Conservation (phyloP, 2,113 vertebrate genomes). For the Coryphaenoides rupestris region DNA sequence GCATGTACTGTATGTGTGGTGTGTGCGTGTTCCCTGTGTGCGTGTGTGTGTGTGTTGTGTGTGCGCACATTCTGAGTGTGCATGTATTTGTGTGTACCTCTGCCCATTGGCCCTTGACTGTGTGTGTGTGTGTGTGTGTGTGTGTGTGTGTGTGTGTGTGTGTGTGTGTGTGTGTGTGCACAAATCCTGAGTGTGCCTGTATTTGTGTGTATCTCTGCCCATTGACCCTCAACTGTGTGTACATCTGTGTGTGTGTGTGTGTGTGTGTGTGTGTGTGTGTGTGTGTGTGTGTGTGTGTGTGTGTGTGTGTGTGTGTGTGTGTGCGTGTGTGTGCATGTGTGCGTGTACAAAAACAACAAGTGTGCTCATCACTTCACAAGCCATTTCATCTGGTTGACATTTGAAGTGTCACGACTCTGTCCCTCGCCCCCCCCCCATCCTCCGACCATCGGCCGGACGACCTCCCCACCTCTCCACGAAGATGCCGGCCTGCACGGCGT, state of each 20-base stretch:
- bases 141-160: conserved; percentile 3
- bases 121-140: conserved; percentile 1
- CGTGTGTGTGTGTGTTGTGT: not conserved
- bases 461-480: conserved; percentile 91
- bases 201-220: not conserved
- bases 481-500: conserved; percentile 97
- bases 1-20: no score
- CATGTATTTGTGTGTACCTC: no score
- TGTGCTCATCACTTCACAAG: not conserved
- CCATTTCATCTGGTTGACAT: not conserved
- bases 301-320: conserved; percentile 3
- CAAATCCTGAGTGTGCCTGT: conserved; percentile 2
- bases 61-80: no score
- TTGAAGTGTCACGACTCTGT: not conserved
- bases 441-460: not conserved
- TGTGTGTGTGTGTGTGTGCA: conserved; percentile 1
- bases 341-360: not conserved
- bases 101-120: no score
- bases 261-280: not conserved
- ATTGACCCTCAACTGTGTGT: no score
- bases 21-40: no score
- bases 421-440: not conserved
- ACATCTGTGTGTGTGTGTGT: not conserved
- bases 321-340: not conserved
- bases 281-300: no score